Base-by-base conservation (phyloP, 1,140 invertebrate genomes). In the Prorops nasuta region DNA sequence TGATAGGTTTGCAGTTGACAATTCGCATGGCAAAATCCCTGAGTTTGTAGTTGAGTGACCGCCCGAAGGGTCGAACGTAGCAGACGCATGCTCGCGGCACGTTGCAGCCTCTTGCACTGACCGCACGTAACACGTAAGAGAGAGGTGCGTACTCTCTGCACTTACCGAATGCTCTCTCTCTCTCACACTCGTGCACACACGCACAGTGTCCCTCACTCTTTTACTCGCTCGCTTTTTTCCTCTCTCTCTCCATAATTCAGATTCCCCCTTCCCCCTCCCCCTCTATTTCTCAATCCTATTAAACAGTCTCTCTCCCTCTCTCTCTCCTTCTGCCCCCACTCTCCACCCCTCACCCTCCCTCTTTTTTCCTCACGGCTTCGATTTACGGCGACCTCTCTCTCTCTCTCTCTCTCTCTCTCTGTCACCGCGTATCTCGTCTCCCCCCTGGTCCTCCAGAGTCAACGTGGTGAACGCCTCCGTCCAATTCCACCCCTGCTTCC, bases 21-120 rank as follows among this genome's bases (percentile, higher is more conserved):
- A n/a, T n/a, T n/a, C n/a, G n/a, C n/a, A n/a, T n/a, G n/a, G n/a
- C n/a, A n/a, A n/a, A n/a, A n/a, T n/a, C n/a, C n/a, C n/a, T n/a
- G n/a, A n/a, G n/a, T n/a, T n/a, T n/a, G n/a, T n/a, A n/a, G 55
- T 28, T 59, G 55, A 50, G 47, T 57, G 44, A 58, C 52, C 57
- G 57, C 57, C 56, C 58, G 35, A 59, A 58, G 57, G 57, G 57
- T 56, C 35, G 57, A 54, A 39, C 53, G 58, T 60, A 50, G 54
- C 45, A 51, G 42, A 58, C 54, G 60, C 62, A 63, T 64, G 56
- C 54, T 58, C 58, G 62, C 49, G 56, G 54, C 60, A 55, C 61
- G 56, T 64, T 28, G 57, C 50, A 57, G 57, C 52, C 58, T 60
- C 62, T 54, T 54, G 58, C 60, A 64, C 62, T 63, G 62, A 64